Base-by-base conservation (phyloP, 2,113 vertebrate species). In the Calyptomena viridis region DNA sequence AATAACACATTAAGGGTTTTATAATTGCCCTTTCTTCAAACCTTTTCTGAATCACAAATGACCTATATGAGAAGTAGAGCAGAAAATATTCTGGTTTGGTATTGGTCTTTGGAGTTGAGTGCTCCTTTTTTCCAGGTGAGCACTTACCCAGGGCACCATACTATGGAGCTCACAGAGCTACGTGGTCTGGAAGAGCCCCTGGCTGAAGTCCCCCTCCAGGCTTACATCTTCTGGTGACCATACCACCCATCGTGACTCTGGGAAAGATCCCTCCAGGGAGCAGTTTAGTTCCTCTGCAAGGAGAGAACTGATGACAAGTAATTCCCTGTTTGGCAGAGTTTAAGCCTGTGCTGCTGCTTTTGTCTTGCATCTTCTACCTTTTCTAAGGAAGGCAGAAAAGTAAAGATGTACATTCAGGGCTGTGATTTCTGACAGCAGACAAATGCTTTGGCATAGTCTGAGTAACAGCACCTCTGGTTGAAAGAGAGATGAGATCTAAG, bases 61-160 rank as follows among this genome's bases (percentile, higher is more conserved):
- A 84, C 95, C 95, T 95, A 96, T 37, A 96, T 97, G 88, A 86
- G 92, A 96, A 97, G 40, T 96, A 92, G 94, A 96, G 96, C 93
- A 90, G 90, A 95, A 97, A 88, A 92, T 52, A 42, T 62, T 64
- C 93, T 0, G 0, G 58, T 84, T 89, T 84, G 72, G 62, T 94
- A n/a, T 73, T 73, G 84, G 91, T 78, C 60, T 89, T 92, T 27
- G 84, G 85, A 94, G 66, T 62, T 1, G 7, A 90, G 60, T 7
- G 5, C 52, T 95, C 52, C 74, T 60, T 93, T 58, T 50, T 85
- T 84, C 84, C 81, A 95, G 95, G 93, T 96, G 81, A 60, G 46
- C 66, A 56, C 49, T 39, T 47, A 39, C 16, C 21, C 24, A 35
- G 2, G 31, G 18, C 21, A 28, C 22, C 0, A 1, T 19, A 11